Percentiles rank a stretch among this genome's conserved stretches.
Conservation (phyloP, 2,113 vertebrate species). For the Tringa solitaria region DNA sequence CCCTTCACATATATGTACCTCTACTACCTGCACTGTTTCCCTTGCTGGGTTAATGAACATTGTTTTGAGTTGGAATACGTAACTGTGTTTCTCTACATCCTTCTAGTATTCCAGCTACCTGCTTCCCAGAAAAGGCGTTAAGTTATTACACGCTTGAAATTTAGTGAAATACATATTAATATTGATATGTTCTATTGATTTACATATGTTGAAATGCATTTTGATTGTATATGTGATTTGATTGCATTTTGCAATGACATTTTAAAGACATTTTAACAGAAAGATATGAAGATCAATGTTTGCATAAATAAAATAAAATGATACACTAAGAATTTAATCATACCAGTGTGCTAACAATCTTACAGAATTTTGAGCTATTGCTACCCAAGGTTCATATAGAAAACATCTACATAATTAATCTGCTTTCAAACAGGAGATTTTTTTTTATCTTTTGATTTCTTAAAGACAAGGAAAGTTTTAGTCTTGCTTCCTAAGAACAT, state of each 20-base stretch:
- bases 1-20: background rate
- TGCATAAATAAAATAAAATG: background rate
- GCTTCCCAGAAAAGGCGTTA: background rate
- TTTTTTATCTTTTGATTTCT: background rate
- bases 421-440: background rate
- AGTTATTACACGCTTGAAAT: background rate
- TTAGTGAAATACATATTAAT: background rate
- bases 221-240: background rate
- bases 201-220: background rate
- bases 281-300: background rate
- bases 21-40: background rate
- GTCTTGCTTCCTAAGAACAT: background rate
- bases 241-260: background rate
- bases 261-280: background rate
- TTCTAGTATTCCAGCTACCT: background rate
- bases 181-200: background rate
- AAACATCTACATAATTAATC: background rate
- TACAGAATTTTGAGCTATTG: background rate
- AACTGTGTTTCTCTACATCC: background rate
- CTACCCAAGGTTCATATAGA: background rate
- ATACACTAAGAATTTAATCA: background rate
- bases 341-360: background rate
- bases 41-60: background rate
- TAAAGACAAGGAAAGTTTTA: background rate
- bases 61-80: background rate